Conservation (phyloP, 2,797 vertebrate genomes). For the Poecile montanus region DNA sequence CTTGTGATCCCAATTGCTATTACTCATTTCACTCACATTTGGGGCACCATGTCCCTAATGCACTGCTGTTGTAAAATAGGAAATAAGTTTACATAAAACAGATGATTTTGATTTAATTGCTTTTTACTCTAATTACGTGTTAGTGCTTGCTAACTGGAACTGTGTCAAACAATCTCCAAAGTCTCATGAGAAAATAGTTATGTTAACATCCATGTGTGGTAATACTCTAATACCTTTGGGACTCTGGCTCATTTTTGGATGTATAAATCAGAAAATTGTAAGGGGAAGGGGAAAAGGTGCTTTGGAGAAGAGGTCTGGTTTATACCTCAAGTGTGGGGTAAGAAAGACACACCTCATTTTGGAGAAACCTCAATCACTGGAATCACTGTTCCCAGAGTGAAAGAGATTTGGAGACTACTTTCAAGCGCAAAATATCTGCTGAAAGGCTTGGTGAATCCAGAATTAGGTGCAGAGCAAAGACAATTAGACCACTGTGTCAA, state of each 20-base stretch:
- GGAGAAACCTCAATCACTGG: not conserved
- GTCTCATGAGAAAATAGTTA: not conserved
- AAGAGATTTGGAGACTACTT: not conserved
- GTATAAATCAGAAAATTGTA: not conserved
- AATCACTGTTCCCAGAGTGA: not conserved
- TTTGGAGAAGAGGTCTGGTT: not conserved
- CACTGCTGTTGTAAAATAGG: not conserved
- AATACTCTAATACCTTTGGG: not conserved
- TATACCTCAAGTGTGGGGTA: not conserved
- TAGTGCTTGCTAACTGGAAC: not conserved
- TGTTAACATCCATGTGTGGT: not conserved
- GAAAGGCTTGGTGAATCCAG: not conserved
- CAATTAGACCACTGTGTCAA: not conserved
- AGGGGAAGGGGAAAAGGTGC: not conserved
- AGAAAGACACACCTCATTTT: not conserved
- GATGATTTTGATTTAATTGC: not conserved
- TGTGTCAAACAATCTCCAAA: not conserved
- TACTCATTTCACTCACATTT: not conserved
- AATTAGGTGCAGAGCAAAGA: not conserved
- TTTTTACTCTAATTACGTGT: not conserved
- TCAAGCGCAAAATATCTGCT: not conserved
- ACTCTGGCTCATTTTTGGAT: not conserved
- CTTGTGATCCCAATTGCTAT: not conserved
- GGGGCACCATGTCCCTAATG: not conserved
- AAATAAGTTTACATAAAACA: not conserved